Evolutionary conservation across 1,140 invertebrate genomes (phyloP).

Genomic region (Leptestheria dahalacensis): DNA sequence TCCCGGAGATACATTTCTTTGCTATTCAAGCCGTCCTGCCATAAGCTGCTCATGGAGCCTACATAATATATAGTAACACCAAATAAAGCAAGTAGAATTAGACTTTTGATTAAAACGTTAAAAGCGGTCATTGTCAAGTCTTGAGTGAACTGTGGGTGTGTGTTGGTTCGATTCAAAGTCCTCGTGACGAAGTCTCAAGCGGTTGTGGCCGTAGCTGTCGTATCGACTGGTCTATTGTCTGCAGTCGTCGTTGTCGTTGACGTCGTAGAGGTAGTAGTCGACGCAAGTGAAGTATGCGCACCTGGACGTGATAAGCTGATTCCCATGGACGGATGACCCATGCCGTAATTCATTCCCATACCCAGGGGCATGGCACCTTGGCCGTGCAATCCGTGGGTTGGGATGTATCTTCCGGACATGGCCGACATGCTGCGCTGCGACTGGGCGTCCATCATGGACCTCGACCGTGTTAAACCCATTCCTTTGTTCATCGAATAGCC

Average conservation of each 20-base stretch:
- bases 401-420: conserved; percentile 54
- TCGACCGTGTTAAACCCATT: conserved; percentile 2
- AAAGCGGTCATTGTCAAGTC: background rate
- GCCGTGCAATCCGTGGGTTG: conserved; percentile 1
- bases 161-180: background rate
- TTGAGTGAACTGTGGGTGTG: background rate
- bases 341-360: conserved; percentile 6
- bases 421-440: conserved; percentile 71
- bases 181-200: background rate
- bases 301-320: conserved; percentile 14
- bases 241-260: background rate
- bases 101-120: background rate
- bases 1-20: conserved; percentile 20
- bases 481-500: conserved; percentile 23
- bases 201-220: background rate
- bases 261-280: background rate
- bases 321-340: conserved; percentile 8
- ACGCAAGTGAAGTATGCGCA: background rate
- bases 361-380: conserved; percentile 3
- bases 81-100: background rate
- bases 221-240: background rate
- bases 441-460: conserved; percentile 64
- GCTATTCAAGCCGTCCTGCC: conserved; percentile 23
- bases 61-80: conserved; percentile 1
- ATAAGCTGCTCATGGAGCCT: conserved; percentile 21